Percentiles rank a stretch among this genome's conserved stretches.
These are phyloP conservation scores for Actias luna DNA, from an alignment of 2,888 invertebrate species.

Conservation along the genomic window DNA sequence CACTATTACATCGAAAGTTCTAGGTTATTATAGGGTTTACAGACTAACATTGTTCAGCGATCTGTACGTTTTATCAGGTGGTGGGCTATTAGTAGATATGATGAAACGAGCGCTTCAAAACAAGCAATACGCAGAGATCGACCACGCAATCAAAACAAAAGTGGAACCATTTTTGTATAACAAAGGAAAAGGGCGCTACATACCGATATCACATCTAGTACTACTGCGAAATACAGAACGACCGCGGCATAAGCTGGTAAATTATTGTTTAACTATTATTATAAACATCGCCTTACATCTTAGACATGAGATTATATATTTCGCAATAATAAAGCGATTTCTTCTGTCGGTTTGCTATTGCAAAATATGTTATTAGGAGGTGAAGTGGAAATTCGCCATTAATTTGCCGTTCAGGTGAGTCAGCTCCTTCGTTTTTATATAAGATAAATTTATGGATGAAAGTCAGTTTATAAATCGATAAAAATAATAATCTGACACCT, in stretches of 20 bases:
- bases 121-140: slow-evolving; percentile 95
- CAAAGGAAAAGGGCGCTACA: slow-evolving; percentile 94
- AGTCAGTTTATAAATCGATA: background rate
- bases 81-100: slow-evolving; percentile 95
- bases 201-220: slow-evolving; percentile 94
- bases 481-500: background rate
- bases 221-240: slow-evolving; percentile 93
- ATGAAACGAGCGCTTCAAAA: slow-evolving; percentile 95
- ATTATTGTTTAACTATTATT: background rate
- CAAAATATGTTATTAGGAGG: no score
- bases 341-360: no score
- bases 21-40: background rate
- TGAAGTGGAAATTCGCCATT: no score
- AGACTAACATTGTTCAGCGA: background rate
- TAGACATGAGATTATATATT: no score
- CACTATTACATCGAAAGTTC: background rate
- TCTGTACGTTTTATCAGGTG: slow-evolving; percentile 79
- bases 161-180: slow-evolving; percentile 97
- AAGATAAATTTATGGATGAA: no score
- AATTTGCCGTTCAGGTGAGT: no score
- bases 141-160: slow-evolving; percentile 95
- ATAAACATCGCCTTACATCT: background rate
- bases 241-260: slow-evolving; percentile 88
- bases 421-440: no score
- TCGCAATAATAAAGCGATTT: no score